Evolutionary conservation across 2,113 vertebrate species (phyloP).

Genomic region (Brachyhypopomus occidentalis): DNA sequence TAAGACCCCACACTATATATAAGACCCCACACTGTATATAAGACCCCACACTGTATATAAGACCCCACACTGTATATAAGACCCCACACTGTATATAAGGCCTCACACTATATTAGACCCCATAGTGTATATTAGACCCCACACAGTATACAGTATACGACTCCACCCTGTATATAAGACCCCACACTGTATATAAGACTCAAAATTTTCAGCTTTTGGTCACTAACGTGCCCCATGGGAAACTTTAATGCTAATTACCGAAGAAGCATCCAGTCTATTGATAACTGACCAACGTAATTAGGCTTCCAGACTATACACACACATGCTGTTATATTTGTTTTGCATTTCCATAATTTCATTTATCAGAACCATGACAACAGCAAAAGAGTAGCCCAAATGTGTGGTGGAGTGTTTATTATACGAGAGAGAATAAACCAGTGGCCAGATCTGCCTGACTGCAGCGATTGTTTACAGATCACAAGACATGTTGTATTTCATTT

Average conservation of each 20-base stretch:
- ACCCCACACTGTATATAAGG: not conserved
- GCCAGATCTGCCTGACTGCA: not conserved
- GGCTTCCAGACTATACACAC: not conserved
- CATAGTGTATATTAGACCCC: not conserved
- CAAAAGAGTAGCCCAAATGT: not conserved
- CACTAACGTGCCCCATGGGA: not conserved
- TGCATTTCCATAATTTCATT: not conserved
- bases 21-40: not conserved
- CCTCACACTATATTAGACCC: too few relatives aligned
- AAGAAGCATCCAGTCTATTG: not conserved
- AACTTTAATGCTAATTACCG: not conserved
- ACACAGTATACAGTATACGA: too few relatives aligned
- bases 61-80: not conserved
- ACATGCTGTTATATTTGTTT: conserved; percentile 12
- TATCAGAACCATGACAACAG: not conserved
- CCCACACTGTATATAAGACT: not conserved
- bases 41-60: too few relatives aligned
- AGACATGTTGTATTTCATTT: conserved; percentile 38
- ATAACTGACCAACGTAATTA: not conserved
- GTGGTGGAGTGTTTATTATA: not conserved
- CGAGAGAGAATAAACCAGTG: not conserved
- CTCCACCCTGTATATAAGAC: too few relatives aligned
- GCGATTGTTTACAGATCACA: conserved; percentile 30
- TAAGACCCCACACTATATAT: too few relatives aligned
- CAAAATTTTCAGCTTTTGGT: not conserved